Evolutionary conservation across 2,113 vertebrate species (phyloP).

Genomic region (Semicossyphus pulcher): DNA sequence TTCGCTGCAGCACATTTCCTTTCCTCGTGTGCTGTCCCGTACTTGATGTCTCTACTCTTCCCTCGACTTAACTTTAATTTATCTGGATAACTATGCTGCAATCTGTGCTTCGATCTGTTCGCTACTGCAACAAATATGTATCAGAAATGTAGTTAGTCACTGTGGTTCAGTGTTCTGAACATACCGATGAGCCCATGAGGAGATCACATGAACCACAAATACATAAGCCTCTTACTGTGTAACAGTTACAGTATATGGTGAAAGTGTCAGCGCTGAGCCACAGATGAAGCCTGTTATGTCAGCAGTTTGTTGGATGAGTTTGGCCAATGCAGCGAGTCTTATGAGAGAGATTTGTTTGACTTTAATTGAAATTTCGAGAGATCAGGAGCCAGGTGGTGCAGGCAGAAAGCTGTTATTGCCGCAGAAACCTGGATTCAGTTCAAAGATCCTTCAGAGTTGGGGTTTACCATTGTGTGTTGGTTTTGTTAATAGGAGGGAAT

Average conservation of each 20-base stretch:
- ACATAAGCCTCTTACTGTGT: conserved; percentile 54
- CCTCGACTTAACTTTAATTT: neutral
- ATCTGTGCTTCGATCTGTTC: neutral
- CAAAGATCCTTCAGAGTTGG: no score
- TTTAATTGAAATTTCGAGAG: neutral
- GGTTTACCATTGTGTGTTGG: no score
- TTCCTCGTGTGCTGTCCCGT: neutral
- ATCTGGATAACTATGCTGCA: neutral
- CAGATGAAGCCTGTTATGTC: conserved; percentile 33
- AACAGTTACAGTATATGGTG: conserved; percentile 10
- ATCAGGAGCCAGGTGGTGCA: neutral
- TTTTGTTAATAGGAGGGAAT: no score
- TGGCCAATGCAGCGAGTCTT: conserved; percentile 11
- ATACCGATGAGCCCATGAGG: conserved; percentile 15
- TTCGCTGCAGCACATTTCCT: conserved; percentile 16
- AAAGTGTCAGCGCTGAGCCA: conserved; percentile 25
- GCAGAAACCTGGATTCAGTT: neutral
- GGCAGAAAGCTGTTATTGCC: neutral
- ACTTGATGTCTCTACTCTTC: neutral
- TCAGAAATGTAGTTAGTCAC: neutral
- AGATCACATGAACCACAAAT: conserved; percentile 40
- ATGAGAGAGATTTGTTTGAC: neutral
- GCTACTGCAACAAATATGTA: neutral
- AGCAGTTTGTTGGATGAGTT: conserved; percentile 37
- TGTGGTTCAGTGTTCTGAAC: neutral